These are phyloP conservation scores for Andrena fulva DNA, from an alignment of 2,888 invertebrate species.

Conservation along the genomic window DNA sequence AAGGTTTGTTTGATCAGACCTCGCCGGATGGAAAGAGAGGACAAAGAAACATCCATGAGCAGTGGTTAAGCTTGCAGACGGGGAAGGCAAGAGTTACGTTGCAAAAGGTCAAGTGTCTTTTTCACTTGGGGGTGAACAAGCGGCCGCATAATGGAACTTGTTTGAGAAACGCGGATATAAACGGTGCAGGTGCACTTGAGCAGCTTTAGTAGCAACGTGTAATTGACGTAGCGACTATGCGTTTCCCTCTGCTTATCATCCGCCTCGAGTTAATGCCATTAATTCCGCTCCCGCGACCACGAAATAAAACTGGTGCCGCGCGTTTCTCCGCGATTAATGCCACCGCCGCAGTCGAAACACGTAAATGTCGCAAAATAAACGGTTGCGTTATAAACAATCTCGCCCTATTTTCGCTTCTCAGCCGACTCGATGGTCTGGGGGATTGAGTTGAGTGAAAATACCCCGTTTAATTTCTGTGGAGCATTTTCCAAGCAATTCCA, in stretches of 20 bases:
- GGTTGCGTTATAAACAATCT: background rate
- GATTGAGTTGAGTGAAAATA: no score
- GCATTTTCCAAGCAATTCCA: no score
- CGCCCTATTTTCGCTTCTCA: background rate
- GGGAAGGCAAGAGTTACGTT: slow-evolving; percentile 19
- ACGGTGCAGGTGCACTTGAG: slow-evolving; percentile 54
- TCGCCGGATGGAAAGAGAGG: background rate
- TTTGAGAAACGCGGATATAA: slow-evolving; percentile 55
- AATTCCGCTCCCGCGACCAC: slow-evolving; percentile 15
- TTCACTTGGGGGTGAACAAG: slow-evolving; percentile 8
- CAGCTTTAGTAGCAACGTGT: slow-evolving; percentile 39
- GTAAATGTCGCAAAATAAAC: background rate
- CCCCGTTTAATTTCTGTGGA: no score
- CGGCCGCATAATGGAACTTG: slow-evolving; percentile 36
- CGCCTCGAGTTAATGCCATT: slow-evolving; percentile 48
- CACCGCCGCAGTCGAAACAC: background rate
- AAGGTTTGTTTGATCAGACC: background rate
- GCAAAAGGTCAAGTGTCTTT: slow-evolving; percentile 33
- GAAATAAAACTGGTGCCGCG: slow-evolving; percentile 30
- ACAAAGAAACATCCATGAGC: slow-evolving; percentile 13
- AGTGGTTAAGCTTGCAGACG: background rate
- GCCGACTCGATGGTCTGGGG: no score
- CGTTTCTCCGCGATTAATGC: slow-evolving; percentile 8
- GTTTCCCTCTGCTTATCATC: slow-evolving; percentile 42
- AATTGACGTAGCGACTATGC: slow-evolving; percentile 44